Base-by-base conservation (phyloP, 1,140 invertebrate species). In the Papilio polyxenes region DNA sequence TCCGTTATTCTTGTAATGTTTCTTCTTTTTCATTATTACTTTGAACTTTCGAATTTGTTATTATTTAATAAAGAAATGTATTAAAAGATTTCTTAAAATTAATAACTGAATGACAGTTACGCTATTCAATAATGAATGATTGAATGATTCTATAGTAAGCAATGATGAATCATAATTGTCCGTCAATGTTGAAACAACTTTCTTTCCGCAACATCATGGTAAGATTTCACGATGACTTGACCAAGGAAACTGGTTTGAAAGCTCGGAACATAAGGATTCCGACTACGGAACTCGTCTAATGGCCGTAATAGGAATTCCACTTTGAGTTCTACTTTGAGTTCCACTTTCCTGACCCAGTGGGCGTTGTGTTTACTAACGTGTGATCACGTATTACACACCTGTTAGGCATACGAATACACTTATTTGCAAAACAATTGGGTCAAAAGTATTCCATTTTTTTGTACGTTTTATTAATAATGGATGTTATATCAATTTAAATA, bases 161-260 rank as follows among this genome's bases (percentile, higher is more conserved):
- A 49, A 74, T 51, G 62, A 81, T 80, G 82, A 69, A 83, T 82
- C 62, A 81, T 83, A 85, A 85, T 83, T 82, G 81, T 78, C 75
- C 76, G 81, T 84, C 85, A 85, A 87, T 89, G 88, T 86, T 87
- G 83, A 85, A 83, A 87, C 89, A 89, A 90, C 91, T 93, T 93
- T 93, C 91, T 89, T 91, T 83, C 85, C 51, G 51, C 6, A 51
- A 51, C 49, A 59, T 59, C 56, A 20, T 59, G 86, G 87, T 85
- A 85, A 86, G 88, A 90, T 92, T 92, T 92, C 90, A 88, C 88
- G 87, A 89, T 89, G 88, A 89, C 89, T 89, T 83, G 88, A 59
- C n/a, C n/a, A 85, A 82, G 83, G 80, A 85, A 92, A 91, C 91
- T 85, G 87, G 91, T 92, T 92, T 88, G 87, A 90, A 89, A 90